A percentile compares a stretch with the other conserved stretches of the same genome.
These are phyloP conservation scores for Diabrotica balteata DNA, from an alignment of 2,888 invertebrate species.

Conservation along the genomic window DNA sequence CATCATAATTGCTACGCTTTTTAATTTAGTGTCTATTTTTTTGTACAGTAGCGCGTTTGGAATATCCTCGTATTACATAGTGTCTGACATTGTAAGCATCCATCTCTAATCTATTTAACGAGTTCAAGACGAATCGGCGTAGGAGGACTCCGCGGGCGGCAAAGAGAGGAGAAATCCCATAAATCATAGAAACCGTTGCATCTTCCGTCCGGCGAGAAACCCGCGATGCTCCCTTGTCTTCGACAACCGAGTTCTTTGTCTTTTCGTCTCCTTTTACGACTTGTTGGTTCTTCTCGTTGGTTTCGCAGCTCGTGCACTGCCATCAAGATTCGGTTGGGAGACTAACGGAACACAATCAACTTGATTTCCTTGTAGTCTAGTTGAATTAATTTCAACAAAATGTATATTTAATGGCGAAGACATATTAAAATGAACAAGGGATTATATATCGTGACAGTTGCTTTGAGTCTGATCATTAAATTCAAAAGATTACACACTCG, in stretches of 20 bases:
- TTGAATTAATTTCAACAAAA: constrained; percentile 12
- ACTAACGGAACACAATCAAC: constrained; percentile 4
- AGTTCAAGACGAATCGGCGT: constrained; percentile 6
- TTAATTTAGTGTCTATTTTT: no score
- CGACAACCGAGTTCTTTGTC: background rate
- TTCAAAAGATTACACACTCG: no score
- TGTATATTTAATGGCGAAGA: constrained; percentile 11
- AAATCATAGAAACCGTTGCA: constrained; percentile 24
- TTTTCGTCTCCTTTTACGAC: no score
- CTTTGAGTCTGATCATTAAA: no score
- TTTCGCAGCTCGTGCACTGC: background rate
- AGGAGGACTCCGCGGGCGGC: constrained; percentile 5
- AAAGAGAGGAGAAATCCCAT: constrained; percentile 1
- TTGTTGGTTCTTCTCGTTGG: background rate
- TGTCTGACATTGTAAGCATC: no score
- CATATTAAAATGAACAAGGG: background rate
- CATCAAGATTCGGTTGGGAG: constrained; percentile 10
- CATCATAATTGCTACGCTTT: no score
- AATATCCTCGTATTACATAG: no score
- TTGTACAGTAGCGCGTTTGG: no score
- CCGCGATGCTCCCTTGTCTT: constrained; percentile 9
- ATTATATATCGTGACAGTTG: no score
- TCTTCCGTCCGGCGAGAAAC: constrained; percentile 11
- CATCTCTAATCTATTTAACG: background rate
- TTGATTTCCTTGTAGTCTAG: constrained; percentile 3